These are phyloP conservation scores for Panagrolaimus sp. DNA, from an alignment of 1,140 invertebrate genomes.

Conservation along the genomic window DNA sequence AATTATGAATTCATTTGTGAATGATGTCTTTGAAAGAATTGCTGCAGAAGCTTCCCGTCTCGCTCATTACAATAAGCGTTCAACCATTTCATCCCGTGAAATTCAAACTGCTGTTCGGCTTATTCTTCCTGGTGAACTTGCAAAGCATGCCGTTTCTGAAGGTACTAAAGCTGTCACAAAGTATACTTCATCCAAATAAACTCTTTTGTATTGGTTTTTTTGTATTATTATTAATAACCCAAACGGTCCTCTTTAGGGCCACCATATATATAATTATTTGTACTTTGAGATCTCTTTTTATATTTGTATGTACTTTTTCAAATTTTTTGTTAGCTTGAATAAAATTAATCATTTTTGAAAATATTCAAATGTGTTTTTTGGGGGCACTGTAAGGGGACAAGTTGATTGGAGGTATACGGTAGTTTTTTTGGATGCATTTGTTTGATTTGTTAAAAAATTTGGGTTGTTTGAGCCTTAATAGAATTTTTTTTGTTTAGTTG, in stretches of 20 bases:
- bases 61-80: constrained; percentile 58
- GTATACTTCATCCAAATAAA: constrained; percentile 62
- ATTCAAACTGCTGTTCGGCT: constrained; percentile 60
- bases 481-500: no score
- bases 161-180: constrained; percentile 63
- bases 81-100: constrained; percentile 60
- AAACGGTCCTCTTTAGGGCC: constrained; percentile 14
- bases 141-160: constrained; percentile 58
- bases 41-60: constrained; percentile 44
- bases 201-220: no score
- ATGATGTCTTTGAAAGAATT: constrained; percentile 46
- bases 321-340: no score
- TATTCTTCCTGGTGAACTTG: constrained; percentile 60
- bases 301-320: no score
- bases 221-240: background rate
- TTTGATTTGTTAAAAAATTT: no score
- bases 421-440: no score
- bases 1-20: constrained; percentile 67
- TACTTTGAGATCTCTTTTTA: background rate
- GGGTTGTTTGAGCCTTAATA: no score
- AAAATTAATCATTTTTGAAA: no score
- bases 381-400: no score
- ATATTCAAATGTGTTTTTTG: no score
- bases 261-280: no score
- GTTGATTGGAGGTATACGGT: no score